phyloP scores from a whole-genome alignment of 2,113 vertebrate genomes.

The Apteryx mantelli region DNA sequence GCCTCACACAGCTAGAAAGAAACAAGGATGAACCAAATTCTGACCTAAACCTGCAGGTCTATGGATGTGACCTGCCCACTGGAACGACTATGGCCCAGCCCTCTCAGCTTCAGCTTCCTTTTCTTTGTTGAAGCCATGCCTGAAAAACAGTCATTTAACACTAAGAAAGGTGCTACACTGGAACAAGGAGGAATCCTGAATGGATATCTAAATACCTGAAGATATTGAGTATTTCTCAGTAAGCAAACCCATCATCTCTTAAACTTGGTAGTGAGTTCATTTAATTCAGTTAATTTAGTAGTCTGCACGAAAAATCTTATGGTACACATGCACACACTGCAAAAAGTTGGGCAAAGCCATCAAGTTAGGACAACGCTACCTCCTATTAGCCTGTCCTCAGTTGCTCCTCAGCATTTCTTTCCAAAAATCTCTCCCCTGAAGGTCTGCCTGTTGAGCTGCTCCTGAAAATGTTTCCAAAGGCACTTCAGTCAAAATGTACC shows the following conservation, averaged over 20 bases:
- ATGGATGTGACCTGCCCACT: rapidly evolving
- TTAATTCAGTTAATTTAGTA: not conserved
- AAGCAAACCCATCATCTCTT: not conserved
- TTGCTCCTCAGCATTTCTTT: not conserved
- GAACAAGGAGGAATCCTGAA: not conserved
- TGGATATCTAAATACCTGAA: not conserved
- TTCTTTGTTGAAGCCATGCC: not conserved
- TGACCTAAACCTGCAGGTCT: not conserved
- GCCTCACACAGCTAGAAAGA: not conserved
- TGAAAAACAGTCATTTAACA: not conserved
- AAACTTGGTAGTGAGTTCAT: not conserved
- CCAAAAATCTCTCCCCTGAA: not conserved
- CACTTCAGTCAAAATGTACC: not conserved
- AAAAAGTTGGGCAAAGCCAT: not conserved
- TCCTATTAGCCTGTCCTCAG: not conserved
- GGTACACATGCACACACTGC: too few species aligned
- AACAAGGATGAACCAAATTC: not conserved
- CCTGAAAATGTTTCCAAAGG: not conserved
- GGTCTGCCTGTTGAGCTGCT: rapidly evolving
- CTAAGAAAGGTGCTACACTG: not conserved
- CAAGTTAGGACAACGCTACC: rapidly evolving
- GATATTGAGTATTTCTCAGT: not conserved
- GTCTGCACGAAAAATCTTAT: not conserved
- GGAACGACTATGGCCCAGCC: not conserved
- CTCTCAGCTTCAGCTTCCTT: not conserved